Percentiles rank a stretch among this genome's conserved stretches.
phyloP scores from a whole-genome alignment of 2,113 vertebrate species.

The Craseonycteris thonglongyai region DNA sequence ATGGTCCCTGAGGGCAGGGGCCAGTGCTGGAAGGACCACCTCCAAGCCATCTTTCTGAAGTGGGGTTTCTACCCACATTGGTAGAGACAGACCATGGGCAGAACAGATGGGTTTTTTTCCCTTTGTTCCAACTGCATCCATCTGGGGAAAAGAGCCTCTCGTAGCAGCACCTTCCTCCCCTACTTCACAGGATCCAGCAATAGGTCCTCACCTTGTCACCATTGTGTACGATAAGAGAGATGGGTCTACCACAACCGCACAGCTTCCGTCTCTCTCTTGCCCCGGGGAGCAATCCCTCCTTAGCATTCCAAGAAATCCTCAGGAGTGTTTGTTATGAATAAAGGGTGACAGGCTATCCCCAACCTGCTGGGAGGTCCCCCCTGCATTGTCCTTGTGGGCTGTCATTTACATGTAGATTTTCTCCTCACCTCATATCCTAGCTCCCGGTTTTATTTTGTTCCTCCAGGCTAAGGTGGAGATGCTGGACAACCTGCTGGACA shows the following conservation, averaged over 20 bases:
- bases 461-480: constrained; percentile 95
- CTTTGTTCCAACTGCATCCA: not conserved
- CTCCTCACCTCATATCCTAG: not conserved
- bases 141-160: not conserved
- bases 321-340: accelerated
- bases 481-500: constrained; percentile 98
- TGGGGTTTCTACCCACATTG: not conserved
- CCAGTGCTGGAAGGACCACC: not conserved
- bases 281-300: not conserved
- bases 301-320: not conserved
- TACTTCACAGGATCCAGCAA: not conserved
- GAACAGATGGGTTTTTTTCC: not conserved
- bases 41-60: not conserved
- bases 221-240: accelerated
- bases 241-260: accelerated
- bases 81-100: not conserved
- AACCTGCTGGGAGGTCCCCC: accelerated
- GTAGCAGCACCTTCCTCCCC: not conserved
- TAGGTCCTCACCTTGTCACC: not conserved
- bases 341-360: accelerated
- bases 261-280: not conserved
- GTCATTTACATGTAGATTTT: accelerated
- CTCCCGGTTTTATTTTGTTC: not conserved
- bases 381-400: accelerated
- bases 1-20: accelerated